Evolutionary conservation across 2,888 invertebrate species (phyloP), one percentile per base, ranked within the genome.

Genomic region (Cheilosia pagana): DNA sequence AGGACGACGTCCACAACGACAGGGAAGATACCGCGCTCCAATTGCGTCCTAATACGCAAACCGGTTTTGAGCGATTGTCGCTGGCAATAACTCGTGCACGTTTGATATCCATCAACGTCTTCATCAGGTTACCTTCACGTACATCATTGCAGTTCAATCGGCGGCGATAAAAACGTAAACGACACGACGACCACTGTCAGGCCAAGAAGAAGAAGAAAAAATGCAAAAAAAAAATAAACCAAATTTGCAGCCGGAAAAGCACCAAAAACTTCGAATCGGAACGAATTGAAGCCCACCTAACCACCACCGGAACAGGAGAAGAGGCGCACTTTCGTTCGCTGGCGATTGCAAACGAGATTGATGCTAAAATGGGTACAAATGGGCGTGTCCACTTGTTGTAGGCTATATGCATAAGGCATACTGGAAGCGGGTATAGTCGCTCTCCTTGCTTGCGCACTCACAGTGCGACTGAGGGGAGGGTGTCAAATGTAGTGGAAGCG

Each of bases 1-100:
- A 48, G 25, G 50, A 55, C 12, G 12, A 35, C 60, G 28, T 53
- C 65, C 23, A 41, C 53, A 57, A 60, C 59, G 41, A 59, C 31
- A 16, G 39, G 12, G 21, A 48, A 63, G 14, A 79, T 21, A 76
- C 81, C 60, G 62, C 48, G 75, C 63, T 81, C 71, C 71, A 82
- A 86, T 86, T 86, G 86, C 86, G 87, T 85, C 86, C 86, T 86
- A 83, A 83, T 86, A 87, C 86, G 86, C 75, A 86, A 88, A 88
- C 87, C 87, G 87, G 87, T 88, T 88, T 88, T 87, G 86, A 88
- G 86, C 87, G 87, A 88, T 86, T 86, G 86, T 87, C 77, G 77
- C 78, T 74, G 48, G 79, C 68, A 86, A 79, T 79, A 87, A 82
- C 50, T 68, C 50, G 70, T 65, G 67, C 70, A 75, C 81, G 71